Evolutionary conservation across 2,888 invertebrate genomes (phyloP).

Genomic region (Harmothoe impar): DNA sequence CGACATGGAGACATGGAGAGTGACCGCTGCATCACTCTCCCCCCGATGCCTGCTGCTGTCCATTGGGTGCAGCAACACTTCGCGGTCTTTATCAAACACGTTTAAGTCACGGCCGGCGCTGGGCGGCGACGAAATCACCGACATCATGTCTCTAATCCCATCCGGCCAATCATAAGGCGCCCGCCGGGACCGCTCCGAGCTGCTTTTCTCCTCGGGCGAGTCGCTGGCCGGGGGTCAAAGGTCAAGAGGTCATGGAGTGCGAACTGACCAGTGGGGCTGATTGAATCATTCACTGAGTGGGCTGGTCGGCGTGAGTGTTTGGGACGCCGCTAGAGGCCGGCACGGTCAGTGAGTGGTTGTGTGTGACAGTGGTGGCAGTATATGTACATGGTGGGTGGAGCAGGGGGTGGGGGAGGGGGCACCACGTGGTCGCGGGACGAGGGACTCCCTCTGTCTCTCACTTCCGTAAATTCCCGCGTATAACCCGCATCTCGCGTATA

Average conservation of each 20-base stretch:
- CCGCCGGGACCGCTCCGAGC: constrained; percentile 21
- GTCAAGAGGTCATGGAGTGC: constrained; percentile 60
- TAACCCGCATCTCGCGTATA: too few species aligned
- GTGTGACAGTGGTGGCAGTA: neutral
- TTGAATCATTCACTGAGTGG: constrained; percentile 54
- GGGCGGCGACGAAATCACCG: neutral
- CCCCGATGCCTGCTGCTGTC: neutral
- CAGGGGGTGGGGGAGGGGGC: neutral
- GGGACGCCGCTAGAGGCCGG: neutral
- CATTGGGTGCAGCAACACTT: constrained; percentile 6
- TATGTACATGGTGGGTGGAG: neutral
- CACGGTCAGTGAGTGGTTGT: neutral
- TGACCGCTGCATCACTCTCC: constrained; percentile 9
- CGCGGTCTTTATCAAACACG: constrained; percentile 49
- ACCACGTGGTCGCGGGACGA: too few species aligned
- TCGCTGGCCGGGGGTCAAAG: constrained; percentile 46
- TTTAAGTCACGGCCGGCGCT: constrained; percentile 10
- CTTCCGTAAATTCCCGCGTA: too few species aligned
- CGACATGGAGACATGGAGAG: neutral
- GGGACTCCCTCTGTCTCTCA: too few species aligned
- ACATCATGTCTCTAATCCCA: constrained; percentile 59
- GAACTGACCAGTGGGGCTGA: constrained; percentile 56
- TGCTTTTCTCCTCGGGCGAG: constrained; percentile 44
- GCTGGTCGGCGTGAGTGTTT: neutral
- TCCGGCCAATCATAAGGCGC: constrained; percentile 55